Percentiles rank a stretch among this genome's conserved stretches.
These are phyloP conservation scores for Acleris literana DNA, from an alignment of 2,888 invertebrate species.

Conservation along the genomic window DNA sequence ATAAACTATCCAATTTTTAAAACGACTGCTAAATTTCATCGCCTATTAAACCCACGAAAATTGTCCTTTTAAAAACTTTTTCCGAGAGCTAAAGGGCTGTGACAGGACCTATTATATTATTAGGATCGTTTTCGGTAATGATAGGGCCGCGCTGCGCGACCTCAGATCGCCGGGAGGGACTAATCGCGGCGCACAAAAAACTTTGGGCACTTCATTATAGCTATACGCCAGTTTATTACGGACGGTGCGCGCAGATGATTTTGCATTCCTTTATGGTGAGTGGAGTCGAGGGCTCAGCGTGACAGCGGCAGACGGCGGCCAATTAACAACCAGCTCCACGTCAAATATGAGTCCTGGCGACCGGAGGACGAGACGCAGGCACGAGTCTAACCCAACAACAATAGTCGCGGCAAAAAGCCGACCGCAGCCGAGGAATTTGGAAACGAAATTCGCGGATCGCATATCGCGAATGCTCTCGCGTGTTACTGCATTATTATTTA, in stretches of 20 bases:
- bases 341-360: conserved; percentile 49
- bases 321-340: conserved; percentile 59
- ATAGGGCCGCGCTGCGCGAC: conserved; percentile 74
- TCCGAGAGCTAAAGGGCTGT: conserved; percentile 67
- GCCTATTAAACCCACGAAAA: conserved; percentile 71
- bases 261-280: conserved; percentile 66
- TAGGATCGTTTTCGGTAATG: conserved; percentile 81
- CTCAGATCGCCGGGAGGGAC: conserved; percentile 71
- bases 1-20: conserved; percentile 66
- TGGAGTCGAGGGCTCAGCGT: conserved; percentile 42
- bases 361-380: conserved; percentile 40
- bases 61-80: conserved; percentile 75
- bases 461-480: conserved; percentile 82
- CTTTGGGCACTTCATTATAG: conserved; percentile 76
- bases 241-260: conserved; percentile 52
- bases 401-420: conserved; percentile 74
- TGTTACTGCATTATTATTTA: conserved; percentile 84
- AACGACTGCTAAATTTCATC: conserved; percentile 73
- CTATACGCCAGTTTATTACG: conserved; percentile 55
- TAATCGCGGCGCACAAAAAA: conserved; percentile 73
- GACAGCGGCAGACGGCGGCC: conserved; percentile 34
- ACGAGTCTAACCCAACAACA: conserved; percentile 54
- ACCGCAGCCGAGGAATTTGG: conserved; percentile 70
- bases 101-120: conserved; percentile 82
- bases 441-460: conserved; percentile 80